Percentiles rank a stretch among this genome's conserved stretches.
phyloP scores from a whole-genome alignment of 2,113 vertebrate genomes.

The Macroglossus sobrinus region DNA sequence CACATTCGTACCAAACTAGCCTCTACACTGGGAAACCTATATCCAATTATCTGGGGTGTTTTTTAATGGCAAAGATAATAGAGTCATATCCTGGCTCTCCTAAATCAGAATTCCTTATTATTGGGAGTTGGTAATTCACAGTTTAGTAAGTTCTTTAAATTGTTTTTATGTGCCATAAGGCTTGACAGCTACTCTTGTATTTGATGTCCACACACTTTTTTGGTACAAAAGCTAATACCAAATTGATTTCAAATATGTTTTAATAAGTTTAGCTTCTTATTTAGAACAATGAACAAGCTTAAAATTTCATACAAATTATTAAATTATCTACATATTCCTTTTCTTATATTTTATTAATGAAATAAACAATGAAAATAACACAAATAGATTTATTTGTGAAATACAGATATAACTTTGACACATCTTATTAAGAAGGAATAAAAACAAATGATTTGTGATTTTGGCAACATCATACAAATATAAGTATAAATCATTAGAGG shows the following conservation, averaged over 20 bases:
- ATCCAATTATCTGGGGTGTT: not conserved
- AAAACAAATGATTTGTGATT: slow-evolving; percentile 16
- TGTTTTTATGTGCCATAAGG: not conserved
- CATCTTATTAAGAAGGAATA: not conserved
- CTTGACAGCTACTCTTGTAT: not conserved
- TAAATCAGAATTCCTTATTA: not conserved
- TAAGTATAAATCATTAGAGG: not conserved
- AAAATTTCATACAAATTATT: not conserved
- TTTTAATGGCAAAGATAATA: not conserved
- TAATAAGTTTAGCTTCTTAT: not conserved
- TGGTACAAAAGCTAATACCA: not conserved
- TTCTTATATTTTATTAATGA: not conserved
- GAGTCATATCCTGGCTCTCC: not conserved
- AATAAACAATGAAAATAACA: not conserved
- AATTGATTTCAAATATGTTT: slow-evolving; percentile 24
- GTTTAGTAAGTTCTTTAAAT: not conserved
- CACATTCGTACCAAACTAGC: not conserved
- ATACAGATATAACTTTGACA: not conserved
- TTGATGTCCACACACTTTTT: not conserved
- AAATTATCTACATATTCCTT: not conserved
- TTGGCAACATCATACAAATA: not conserved
- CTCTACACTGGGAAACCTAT: not conserved
- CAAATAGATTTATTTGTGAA: not conserved
- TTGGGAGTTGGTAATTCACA: not conserved
- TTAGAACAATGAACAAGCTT: not conserved